Base-by-base conservation (phyloP, 2,113 vertebrate species). In the Brienomyrus brachyistius region DNA sequence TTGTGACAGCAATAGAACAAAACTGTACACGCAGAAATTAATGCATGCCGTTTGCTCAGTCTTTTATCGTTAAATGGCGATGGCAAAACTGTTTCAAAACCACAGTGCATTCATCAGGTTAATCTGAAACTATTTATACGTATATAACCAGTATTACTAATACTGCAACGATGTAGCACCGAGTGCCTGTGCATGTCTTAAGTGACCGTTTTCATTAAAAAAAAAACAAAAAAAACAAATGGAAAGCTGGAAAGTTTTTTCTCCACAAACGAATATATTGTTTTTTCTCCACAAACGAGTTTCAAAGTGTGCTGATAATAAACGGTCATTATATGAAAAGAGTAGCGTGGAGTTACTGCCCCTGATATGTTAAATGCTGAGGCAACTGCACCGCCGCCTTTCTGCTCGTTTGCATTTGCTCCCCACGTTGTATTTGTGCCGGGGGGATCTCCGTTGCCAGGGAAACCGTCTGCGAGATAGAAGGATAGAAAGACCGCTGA, bases 381-480 rank as follows among this genome's bases (percentile, higher is more conserved):
- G 27, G 88, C 35, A 15, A 27, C 9, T 43, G 10, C 35, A 50
- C 47, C 23, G 10, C 27, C 47, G 47, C 59, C 9, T 88, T 62
- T 77, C 11, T 77, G 85, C 13, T 27, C 23, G 43, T 35, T 85
- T 66, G 84, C 52, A 70, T 70, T 70, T 31, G 62, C 10, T 70
- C 62, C 27, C n/a, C 62, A 31, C 62, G 66, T 31, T 89, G 66
- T 43, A 80, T 52, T 82, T 80, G 48, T 40, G 59, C 66, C 47
- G 86, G 84, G 91, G 54, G 74, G 74, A 88, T 89, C 88, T 89
- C 80, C 45, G 93, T 92, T 92, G 91, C 90, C 91, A 91, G 48
- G 93, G 92, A 90, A 92, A 92, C 90, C 5, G 89, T 90, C 90
- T 90, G 45, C 86, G 91, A 90, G 77, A 90, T 59, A 66, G 80